Base-by-base conservation (phyloP, 2,797 vertebrate species). In the Botia kubotai region DNA sequence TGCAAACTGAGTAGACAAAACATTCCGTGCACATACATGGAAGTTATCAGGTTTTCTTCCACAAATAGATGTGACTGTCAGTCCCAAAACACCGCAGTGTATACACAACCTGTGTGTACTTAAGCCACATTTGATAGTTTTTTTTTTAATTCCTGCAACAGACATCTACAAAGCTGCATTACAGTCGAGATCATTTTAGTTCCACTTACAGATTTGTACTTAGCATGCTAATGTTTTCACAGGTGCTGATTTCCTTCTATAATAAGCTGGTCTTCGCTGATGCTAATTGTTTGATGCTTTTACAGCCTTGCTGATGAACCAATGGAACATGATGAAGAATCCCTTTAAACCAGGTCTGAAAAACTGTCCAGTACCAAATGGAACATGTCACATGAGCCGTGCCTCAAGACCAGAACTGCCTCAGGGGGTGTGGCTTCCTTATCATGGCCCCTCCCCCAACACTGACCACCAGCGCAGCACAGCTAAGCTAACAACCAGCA, bases 271-370 rank as follows among this genome's bases (percentile, higher is more conserved):
- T n/a, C 48, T 55, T 62, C 17, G n/a, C 21, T 33, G 76, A 21
- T 63, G 55, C 29, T 16, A 29, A 48, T 63, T 36, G 57, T 65
- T 43, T 74, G 21, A 68, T 55, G n/a, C 57, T 39, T 21, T 43
- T 72, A 46, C 60, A 89, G 88, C 73, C 78, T 82, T 33, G 16
- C 29, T 7, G 87, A 88, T 46, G 88, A 89, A 52, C 88, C 88
- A 17, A 89, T 89, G 88, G 88, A 89, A 57, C 83, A 88, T 10
- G 84, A 86, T 6, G 75, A 87, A 12, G 83, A 89, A 58, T 87
- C 87, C 36, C 67, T 86, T 53, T 87, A 86, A 81, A 66, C 60
- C 60, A 65, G 7, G n/a, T 58, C 67, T 26, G 60, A 26, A 16
- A 60, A 70, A 43, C 58, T 78, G 69, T 67, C 82, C 78, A 77